Evolutionary conservation across 2,888 invertebrate genomes (phyloP), one percentile per base, ranked within the genome.

Genomic region (Erebia palarica): DNA sequence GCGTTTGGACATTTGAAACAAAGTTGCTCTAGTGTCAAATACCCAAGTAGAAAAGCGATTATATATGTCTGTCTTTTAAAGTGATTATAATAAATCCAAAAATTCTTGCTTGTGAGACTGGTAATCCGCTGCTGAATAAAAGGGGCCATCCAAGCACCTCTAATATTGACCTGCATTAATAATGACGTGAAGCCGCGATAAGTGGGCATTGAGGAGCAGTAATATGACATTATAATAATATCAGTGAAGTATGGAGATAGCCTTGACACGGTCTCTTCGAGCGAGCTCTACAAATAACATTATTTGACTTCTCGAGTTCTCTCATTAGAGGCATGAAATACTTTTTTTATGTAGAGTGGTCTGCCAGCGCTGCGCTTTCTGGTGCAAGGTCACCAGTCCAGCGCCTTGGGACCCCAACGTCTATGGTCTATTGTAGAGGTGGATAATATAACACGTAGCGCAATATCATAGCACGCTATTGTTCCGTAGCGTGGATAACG

Each of bases 151-250:
- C 36, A 47, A 47, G 13, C 36, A 36, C 36, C 36, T 47, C 2
- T 47, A 11, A 47, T 5, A 16, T 16, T 44, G 11, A 44, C 61
- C 61, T 44, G 44, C 44, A 44, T 61, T 61, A 14, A 27, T 55
- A 51, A 36, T 65, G 51, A 53, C 16, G 27, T 16, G 65, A 55
- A 55, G 65, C 42, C 53, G 53, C 65, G 55, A 55, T 16, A 65
- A 63, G 63, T 36, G 18, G 42, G 36, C 53, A 42, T 42, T 13
- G 55, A 16, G 65, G 53, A 65, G 55, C 16, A 53, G 36, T 36
- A 36, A 65, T 65, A 65, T 65, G 65, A 55, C 55, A 55, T 36
- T 55, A 65, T 65, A 55, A 65, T 65, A 65, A 65, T 44, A 61
- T 53, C 11, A 16, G 42, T 16, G 53, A 65, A 53, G 55, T 55